Base-by-base conservation (phyloP, 2,888 invertebrate genomes). In the Arrhopalites spinosus region DNA sequence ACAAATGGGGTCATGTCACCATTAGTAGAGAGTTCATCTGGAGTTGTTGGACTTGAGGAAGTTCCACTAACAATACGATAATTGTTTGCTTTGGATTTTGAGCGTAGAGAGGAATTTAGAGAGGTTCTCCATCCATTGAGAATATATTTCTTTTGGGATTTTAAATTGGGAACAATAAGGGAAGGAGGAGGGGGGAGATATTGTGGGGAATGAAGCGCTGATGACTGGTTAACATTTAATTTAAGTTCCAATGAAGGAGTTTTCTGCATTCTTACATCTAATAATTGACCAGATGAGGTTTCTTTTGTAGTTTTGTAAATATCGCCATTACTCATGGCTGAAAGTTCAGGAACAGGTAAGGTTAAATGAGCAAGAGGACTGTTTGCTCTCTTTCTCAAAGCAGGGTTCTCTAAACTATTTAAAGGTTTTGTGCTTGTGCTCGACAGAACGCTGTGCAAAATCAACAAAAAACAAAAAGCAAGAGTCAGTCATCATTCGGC, bases 91-190 rank as follows among this genome's bases (percentile, higher is more conserved):
- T 25, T 20, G 2, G 66, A 66, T 23, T 45, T 66, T 66, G 75
- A 75, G 25, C 77, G 78, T n/a, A n/a, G n/a, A 17, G 36, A 25
- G 36, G 36, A 25, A 29, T 78, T 61, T 53, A 80, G 53, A 20
- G 79, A 78, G 20, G 75, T 79, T 76, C 79, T 70, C 80, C 80
- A 81, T 30, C 80, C 78, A 71, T 79, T 81, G 45, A 81, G 53
- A 70, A 69, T 74, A 36, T 77, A 76, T 45, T 77, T 77, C 70
- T 79, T 80, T 36, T 72, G 72, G 61, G 72, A 30, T 30, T 76
- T 73, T 20, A 17, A 53, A 30, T 50, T 23, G 23, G 56, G 64
- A 59, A 15, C 27, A 36, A 30, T 64, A 27, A 73, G 56, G 11
- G 64, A 47, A 13, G 63, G 64, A 2, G 53, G 56, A 5, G 63